Evolutionary conservation across 2,113 vertebrate genomes (phyloP).

Genomic region (Xiphorhynchus elegans): DNA sequence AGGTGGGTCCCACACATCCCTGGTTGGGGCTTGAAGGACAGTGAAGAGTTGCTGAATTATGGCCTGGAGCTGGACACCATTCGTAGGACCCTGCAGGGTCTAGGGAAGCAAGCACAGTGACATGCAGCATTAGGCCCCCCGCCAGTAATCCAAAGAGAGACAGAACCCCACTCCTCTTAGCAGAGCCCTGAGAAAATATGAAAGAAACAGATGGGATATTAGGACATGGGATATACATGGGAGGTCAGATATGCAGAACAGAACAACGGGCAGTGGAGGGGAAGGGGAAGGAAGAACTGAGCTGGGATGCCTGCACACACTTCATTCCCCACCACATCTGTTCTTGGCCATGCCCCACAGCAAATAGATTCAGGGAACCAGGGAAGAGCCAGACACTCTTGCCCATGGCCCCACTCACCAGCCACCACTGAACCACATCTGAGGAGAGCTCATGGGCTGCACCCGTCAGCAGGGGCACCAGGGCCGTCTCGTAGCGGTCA

Average conservation of each 20-base stretch:
- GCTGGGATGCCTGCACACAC: neutral
- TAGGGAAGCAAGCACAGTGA: neutral
- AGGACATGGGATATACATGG: neutral
- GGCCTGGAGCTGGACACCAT: neutral
- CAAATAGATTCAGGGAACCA: neutral
- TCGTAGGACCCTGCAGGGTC: neutral
- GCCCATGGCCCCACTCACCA: conserved; percentile 69
- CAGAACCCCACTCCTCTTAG: neutral
- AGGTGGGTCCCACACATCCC: neutral
- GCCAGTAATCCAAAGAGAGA: neutral
- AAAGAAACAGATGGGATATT: neutral
- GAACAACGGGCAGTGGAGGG: rapidly evolving
- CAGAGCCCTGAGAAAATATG: neutral
- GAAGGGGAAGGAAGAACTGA: neutral
- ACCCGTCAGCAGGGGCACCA: conserved; percentile 61
- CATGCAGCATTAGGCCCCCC: neutral
- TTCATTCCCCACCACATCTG: neutral
- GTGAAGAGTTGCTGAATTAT: conserved; percentile 33
- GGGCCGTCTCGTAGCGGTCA: conserved; percentile 51
- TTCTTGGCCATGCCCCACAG: neutral
- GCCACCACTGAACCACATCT: conserved; percentile 75
- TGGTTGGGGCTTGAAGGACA: neutral
- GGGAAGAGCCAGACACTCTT: neutral
- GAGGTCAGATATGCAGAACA: neutral
- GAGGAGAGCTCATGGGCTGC: conserved; percentile 53